Evolutionary conservation across 2,797 vertebrate genomes (phyloP).

Genomic region (Pangasius djambal): DNA sequence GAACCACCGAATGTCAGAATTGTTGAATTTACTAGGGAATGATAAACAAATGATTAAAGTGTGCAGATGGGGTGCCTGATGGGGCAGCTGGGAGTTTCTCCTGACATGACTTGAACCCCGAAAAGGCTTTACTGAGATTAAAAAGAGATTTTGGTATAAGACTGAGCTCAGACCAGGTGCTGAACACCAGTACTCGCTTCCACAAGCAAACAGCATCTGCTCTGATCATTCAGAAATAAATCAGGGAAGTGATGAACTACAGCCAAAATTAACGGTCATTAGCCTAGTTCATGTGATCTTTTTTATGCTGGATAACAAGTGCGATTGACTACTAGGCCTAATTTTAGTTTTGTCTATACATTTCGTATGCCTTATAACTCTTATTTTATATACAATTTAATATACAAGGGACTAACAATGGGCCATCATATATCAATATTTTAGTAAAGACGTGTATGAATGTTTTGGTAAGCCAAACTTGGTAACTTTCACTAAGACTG

Average conservation of each 20-base stretch:
- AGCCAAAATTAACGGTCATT: neutral
- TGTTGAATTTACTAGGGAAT: neutral
- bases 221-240: conserved; percentile 5
- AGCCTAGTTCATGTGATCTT: neutral
- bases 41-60: neutral
- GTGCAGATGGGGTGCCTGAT: conserved; percentile 15
- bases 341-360: neutral
- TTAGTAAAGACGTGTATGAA: neutral
- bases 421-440: neutral
- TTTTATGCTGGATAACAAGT: neutral
- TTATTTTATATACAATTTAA: neutral
- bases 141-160: conserved; percentile 40
- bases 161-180: conserved; percentile 17
- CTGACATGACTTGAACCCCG: conserved; percentile 24
- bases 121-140: conserved; percentile 49
- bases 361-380: neutral
- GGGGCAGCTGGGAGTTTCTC: conserved; percentile 20
- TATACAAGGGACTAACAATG: neutral
- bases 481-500: neutral
- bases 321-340: neutral
- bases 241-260: neutral
- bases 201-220: conserved; percentile 8
- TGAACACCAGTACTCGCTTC: conserved; percentile 18
- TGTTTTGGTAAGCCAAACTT: neutral
- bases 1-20: neutral